A percentile compares a stretch with the other conserved stretches of the same genome.
These are phyloP conservation scores for Tetraodon nigroviridis DNA, from an alignment of 2,113 vertebrate species.

Conservation along the genomic window DNA sequence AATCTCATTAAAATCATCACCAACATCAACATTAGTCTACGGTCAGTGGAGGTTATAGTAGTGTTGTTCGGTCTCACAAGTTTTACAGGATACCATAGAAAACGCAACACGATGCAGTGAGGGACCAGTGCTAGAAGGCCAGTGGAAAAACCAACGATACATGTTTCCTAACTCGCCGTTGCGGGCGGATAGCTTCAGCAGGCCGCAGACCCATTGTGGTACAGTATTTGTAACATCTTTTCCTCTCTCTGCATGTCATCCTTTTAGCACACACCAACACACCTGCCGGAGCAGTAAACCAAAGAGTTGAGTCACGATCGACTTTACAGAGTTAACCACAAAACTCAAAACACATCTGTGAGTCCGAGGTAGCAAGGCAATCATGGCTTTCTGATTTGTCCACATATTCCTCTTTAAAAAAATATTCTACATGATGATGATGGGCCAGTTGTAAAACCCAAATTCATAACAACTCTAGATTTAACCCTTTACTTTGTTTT, in stretches of 20 bases:
- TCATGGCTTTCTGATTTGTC: slow-evolving; percentile 92
- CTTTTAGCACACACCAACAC: slow-evolving; percentile 59
- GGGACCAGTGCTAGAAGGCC: slow-evolving; percentile 65
- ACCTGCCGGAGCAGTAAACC: no score
- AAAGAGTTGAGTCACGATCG: background rate
- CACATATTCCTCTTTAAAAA: slow-evolving; percentile 71
- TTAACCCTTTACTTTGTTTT: slow-evolving; percentile 50
- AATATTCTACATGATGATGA: slow-evolving; percentile 69
- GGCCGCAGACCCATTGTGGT: slow-evolving; percentile 75
- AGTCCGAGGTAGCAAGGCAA: slow-evolving; percentile 99
- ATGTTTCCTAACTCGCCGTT: slow-evolving; percentile 55
- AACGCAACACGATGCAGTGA: slow-evolving; percentile 62
- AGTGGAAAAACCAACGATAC: slow-evolving; percentile 48
- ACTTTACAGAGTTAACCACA: slow-evolving; percentile 61
- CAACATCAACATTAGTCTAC: slow-evolving; percentile 55
- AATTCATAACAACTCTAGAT: slow-evolving; percentile 47
- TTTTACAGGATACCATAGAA: slow-evolving; percentile 69
- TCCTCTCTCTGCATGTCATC: slow-evolving; percentile 52
- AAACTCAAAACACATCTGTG: slow-evolving; percentile 76
- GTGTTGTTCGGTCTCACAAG: slow-evolving; percentile 68
- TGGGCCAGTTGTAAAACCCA: slow-evolving; percentile 29
- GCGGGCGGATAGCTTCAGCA: slow-evolving; percentile 63
- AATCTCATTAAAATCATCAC: slow-evolving; percentile 54
- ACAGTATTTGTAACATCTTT: slow-evolving; percentile 54
- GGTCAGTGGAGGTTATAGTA: slow-evolving; percentile 71